These are phyloP conservation scores for Stictonetta naevosa DNA, from an alignment of 2,113 vertebrate species.

Conservation along the genomic window DNA sequence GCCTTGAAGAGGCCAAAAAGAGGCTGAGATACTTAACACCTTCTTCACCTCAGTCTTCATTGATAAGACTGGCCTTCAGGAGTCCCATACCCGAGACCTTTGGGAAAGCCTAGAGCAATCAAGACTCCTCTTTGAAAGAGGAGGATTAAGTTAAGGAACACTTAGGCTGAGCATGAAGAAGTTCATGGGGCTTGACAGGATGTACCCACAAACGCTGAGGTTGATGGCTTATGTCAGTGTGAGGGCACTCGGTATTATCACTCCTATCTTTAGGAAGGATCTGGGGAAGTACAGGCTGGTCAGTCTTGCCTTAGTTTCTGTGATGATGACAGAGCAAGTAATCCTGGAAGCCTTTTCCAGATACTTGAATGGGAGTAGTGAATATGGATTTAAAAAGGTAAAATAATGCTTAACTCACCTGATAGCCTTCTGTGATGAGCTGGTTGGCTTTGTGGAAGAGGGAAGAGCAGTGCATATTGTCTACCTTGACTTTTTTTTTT, in stretches of 20 bases:
- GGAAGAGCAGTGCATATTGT: neutral
- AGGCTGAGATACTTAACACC: neutral
- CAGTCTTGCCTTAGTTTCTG: neutral
- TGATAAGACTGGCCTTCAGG: fast-evolving
- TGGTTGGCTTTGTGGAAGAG: neutral
- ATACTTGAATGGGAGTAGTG: neutral
- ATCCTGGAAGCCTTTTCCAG: neutral
- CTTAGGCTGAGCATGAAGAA: neutral
- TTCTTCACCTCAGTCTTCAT: neutral
- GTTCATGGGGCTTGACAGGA: neutral
- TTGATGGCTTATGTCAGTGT: neutral
- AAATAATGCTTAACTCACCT: neutral
- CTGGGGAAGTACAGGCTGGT: neutral
- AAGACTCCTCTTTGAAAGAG: neutral
- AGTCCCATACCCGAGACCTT: neutral
- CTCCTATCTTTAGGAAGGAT: neutral
- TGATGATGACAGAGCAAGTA: neutral
- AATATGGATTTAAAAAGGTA: neutral
- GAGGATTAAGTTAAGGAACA: neutral
- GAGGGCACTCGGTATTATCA: neutral
- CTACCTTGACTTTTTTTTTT: neutral
- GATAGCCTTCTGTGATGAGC: neutral
- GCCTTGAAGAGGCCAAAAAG: neutral
- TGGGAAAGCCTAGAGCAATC: neutral
- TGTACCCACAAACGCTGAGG: neutral